Conservation (phyloP, 2,797 vertebrate species). For the Diplodus puntazzo region DNA sequence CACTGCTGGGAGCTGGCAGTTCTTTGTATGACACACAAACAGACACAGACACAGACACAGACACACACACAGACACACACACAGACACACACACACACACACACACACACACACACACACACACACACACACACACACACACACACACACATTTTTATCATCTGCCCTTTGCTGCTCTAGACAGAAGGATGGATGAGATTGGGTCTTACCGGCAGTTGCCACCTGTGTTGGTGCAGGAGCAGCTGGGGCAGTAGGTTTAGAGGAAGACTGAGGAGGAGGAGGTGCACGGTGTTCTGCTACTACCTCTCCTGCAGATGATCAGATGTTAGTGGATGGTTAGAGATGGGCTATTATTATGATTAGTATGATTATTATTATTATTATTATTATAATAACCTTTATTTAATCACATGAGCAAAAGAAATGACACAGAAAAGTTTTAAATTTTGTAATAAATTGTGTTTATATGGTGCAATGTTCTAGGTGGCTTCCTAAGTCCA, state of each 20-base stretch:
- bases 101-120: conserved; percentile 14
- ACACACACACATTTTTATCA: neutral
- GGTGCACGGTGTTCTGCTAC: conserved; percentile 53
- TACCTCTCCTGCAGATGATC: conserved; percentile 63
- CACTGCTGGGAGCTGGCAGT: conserved; percentile 83
- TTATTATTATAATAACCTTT: neutral
- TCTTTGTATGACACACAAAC: conserved; percentile 50
- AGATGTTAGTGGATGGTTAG: conserved; percentile 19
- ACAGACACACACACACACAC: neutral
- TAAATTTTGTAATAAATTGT: neutral
- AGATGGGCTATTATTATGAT: conserved; percentile 3
- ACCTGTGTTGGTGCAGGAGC: conserved; percentile 61
- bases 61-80: conserved; percentile 14
- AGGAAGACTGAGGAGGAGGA: conserved; percentile 65
- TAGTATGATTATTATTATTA: neutral
- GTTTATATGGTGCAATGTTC: neutral
- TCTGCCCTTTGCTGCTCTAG: neutral
- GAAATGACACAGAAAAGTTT: neutral
- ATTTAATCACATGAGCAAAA: neutral
- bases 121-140: too few relatives aligned
- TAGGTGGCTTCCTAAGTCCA: neutral
- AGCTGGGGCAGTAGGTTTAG: conserved; percentile 59
- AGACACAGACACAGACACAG: too few relatives aligned
- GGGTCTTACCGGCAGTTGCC: conserved; percentile 70
- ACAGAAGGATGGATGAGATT: neutral